Percentiles rank a stretch among this genome's conserved stretches.
These are phyloP conservation scores for Echinops telfairi DNA, from an alignment of 2,113 vertebrate genomes.

Conservation along the genomic window DNA sequence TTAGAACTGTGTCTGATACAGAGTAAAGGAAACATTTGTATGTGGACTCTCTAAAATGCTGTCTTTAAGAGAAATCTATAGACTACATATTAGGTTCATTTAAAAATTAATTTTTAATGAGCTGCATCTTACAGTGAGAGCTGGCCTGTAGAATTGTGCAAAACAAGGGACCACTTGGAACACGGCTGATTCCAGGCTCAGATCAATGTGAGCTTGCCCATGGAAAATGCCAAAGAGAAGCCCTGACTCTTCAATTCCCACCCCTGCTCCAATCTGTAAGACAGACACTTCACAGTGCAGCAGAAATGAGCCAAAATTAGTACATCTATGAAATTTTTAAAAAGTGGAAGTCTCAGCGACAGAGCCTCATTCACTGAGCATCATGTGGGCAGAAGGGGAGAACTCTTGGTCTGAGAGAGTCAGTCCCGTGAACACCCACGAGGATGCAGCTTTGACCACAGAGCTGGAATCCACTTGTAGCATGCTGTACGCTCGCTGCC, in stretches of 20 bases:
- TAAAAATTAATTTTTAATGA: slow-evolving; percentile 79
- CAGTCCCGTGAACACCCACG: background rate
- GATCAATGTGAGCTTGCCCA: slow-evolving; percentile 51
- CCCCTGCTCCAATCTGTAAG: slow-evolving; percentile 31
- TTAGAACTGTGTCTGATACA: slow-evolving; percentile 13
- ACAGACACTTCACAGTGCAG: slow-evolving; percentile 16
- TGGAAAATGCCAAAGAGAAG: slow-evolving; percentile 47
- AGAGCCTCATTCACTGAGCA: slow-evolving; percentile 9
- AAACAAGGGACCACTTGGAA: slow-evolving; percentile 49
- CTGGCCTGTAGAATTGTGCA: slow-evolving; percentile 7
- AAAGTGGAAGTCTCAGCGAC: background rate
- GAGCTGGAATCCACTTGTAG: background rate
- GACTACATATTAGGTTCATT: slow-evolving; percentile 67
- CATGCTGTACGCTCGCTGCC: background rate
- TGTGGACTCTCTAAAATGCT: background rate
- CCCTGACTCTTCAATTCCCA: slow-evolving; percentile 30
- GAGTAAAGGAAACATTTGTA: slow-evolving; percentile 49
- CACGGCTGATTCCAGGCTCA: slow-evolving; percentile 50
- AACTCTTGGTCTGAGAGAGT: too few species aligned
- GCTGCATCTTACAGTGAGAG: slow-evolving; percentile 39
- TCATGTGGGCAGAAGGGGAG: background rate
- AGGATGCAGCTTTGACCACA: slow-evolving; percentile 32
- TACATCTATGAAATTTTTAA: background rate
- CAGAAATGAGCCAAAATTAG: slow-evolving; percentile 42
- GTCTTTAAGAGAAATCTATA: slow-evolving; percentile 68